These are phyloP conservation scores for Acropora tenuis DNA, from an alignment of 64 coral and sea anemone genomes.

Conservation along the genomic window DNA sequence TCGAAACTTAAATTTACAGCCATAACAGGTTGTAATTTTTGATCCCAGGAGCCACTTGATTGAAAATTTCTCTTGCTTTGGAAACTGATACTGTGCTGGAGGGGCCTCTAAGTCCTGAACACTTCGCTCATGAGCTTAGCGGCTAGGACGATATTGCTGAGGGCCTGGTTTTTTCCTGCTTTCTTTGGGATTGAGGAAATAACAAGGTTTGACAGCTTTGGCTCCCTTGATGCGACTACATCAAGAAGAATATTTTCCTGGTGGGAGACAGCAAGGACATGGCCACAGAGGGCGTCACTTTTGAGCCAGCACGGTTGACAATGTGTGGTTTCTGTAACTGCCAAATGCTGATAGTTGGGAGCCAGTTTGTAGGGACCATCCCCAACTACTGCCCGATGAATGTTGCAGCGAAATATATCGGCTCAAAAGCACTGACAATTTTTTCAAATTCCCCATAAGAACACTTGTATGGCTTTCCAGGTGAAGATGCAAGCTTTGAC, in stretches of 20 bases:
- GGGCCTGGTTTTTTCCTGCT: slow-evolving; percentile 64
- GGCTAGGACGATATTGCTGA: slow-evolving; percentile 48
- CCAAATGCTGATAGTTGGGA: slow-evolving; percentile 31
- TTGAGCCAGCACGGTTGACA: slow-evolving; percentile 22
- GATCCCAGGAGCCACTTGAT: slow-evolving; percentile 36
- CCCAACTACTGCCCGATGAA: slow-evolving; percentile 36
- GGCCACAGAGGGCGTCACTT: slow-evolving; percentile 25
- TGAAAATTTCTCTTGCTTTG: slow-evolving; percentile 9
- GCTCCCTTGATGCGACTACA: slow-evolving; percentile 21
- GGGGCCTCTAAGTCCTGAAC: slow-evolving; percentile 20
- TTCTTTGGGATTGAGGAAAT: slow-evolving; percentile 29
- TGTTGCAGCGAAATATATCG: slow-evolving; percentile 6
- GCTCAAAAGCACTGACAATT: not conserved
- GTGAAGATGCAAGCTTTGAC: slow-evolving; percentile 36
- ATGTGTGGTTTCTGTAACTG: slow-evolving; percentile 17
- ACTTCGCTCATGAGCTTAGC: slow-evolving; percentile 28
- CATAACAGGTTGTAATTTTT: slow-evolving; percentile 45
- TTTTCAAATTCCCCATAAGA: slow-evolving; percentile 19
- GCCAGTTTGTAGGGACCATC: slow-evolving; percentile 40
- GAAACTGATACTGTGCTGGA: slow-evolving; percentile 18
- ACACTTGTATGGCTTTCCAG: slow-evolving; percentile 50
- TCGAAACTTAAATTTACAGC: slow-evolving; percentile 38
- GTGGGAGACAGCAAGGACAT: slow-evolving; percentile 8
- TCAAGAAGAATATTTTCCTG: slow-evolving; percentile 5
- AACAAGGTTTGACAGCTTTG: slow-evolving; percentile 12